Percentiles rank a stretch among this genome's conserved stretches.
Evolutionary conservation across 1,140 invertebrate species (phyloP).

Genomic region (Zophobas atratus): DNA sequence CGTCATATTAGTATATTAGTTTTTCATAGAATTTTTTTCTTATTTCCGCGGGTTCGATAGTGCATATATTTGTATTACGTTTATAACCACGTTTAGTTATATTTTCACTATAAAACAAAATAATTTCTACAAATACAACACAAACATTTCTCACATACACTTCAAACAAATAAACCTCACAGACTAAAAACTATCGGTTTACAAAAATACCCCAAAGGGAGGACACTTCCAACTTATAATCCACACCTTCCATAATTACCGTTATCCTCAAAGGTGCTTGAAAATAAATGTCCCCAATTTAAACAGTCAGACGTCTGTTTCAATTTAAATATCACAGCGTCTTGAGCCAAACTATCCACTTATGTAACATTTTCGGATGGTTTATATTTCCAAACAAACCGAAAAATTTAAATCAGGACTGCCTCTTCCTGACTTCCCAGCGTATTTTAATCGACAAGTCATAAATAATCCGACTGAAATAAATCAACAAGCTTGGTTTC

Average conservation of each 20-base stretch:
- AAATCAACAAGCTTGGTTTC: slow-evolving; percentile 18
- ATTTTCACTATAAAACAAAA: no score
- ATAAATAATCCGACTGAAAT: not conserved
- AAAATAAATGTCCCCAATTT: slow-evolving; percentile 29
- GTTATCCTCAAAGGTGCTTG: slow-evolving; percentile 14
- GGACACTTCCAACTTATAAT: not conserved
- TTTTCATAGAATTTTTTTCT: no score
- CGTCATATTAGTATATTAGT: no score
- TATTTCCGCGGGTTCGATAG: no score
- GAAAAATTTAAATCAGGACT: not conserved
- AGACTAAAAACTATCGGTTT: slow-evolving; percentile 26
- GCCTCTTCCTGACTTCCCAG: not conserved
- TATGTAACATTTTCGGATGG: slow-evolving; percentile 8
- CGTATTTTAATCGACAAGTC: slow-evolving; percentile 16
- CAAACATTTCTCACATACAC: not conserved
- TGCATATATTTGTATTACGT: no score
- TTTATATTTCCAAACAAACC: slow-evolving; percentile 27
- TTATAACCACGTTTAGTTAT: no score
- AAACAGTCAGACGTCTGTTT: slow-evolving; percentile 19
- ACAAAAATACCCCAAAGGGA: not conserved
- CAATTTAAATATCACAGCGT: slow-evolving; percentile 20
- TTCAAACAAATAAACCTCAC: not conserved
- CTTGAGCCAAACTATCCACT: slow-evolving; percentile 23
- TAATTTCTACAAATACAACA: not conserved
- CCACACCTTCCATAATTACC: slow-evolving; percentile 10